phyloP scores from a whole-genome alignment of 2,888 invertebrate genomes.

The Drosophila atripex region DNA sequence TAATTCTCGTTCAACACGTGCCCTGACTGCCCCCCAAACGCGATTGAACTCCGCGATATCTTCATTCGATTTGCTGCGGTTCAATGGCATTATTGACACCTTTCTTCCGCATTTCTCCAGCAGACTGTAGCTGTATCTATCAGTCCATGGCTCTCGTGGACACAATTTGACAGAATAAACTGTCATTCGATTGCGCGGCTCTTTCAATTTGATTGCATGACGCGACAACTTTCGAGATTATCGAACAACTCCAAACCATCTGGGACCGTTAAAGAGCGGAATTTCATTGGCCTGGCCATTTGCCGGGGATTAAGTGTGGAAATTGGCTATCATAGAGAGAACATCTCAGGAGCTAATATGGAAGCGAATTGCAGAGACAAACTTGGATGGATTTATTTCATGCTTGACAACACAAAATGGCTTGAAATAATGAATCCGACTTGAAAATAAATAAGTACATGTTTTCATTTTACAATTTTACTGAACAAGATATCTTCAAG shows the following conservation, averaged over 20 bases:
- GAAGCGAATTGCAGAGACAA: conserved; percentile 8
- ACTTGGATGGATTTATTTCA: conserved; percentile 10
- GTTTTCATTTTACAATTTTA: not conserved
- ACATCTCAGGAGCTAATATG: conserved; percentile 10
- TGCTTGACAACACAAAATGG: too few relatives aligned
- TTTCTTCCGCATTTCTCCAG: conserved; percentile 38
- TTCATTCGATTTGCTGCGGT: conserved; percentile 26
- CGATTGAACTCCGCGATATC: conserved; percentile 34
- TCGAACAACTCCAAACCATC: conserved; percentile 20
- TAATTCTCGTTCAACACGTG: conserved; percentile 41
- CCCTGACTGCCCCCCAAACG: not conserved
- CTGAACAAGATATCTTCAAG: not conserved
- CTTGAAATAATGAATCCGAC: not conserved
- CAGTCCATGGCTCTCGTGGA: not conserved
- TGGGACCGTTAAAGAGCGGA: conserved; percentile 35
- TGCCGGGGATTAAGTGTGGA: conserved; percentile 28
- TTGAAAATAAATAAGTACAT: not conserved
- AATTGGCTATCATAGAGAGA: conserved; percentile 35
- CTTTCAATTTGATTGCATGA: conserved; percentile 61
- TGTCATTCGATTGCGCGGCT: conserved; percentile 18
- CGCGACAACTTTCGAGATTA: conserved; percentile 49
- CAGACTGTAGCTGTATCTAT: not conserved
- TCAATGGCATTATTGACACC: conserved; percentile 44
- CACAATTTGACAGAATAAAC: conserved; percentile 6
- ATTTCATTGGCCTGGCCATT: conserved; percentile 17